Base-by-base conservation (phyloP, 2,113 vertebrate genomes). In the Cranoglanis bouderius region DNA sequence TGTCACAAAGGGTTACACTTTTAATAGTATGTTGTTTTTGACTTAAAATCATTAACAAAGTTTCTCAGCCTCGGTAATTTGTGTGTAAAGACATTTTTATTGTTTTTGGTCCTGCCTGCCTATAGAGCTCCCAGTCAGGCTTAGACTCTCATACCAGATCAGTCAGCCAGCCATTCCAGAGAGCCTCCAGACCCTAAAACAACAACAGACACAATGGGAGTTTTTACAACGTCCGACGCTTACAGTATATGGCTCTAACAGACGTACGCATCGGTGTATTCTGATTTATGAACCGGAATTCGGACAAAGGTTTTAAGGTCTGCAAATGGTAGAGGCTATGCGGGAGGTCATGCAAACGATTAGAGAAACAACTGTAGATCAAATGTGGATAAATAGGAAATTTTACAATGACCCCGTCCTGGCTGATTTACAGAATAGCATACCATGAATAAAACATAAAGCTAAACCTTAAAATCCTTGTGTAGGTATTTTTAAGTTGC, bases 131-230 rank as follows among this genome's bases (percentile, higher is more conserved):
- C 72, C 82, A 74, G 86, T 91, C 85, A 75, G 80, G 85, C 85
- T 70, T 83, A 63, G 53, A 32, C 46, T 87, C 80, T 90, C 80
- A 78, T 81, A 43, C 67, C 35, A 49, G 59, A 59, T 86, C 80
- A 80, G 75, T 53, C 78, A 59, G 78, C 49, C 90, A 46, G 74
- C 46, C 75, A 35, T 83, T 89, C 83, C 84, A 89, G 55, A 89
- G 75, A 84, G 77, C 83, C 78, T 86, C 88, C 75, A 89, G 88
- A 88, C 89, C 35, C 74, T 88, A 87, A 74, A 80, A 84, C 81
- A 91, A 90, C 84, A 91, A 90, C 49, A 55, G 51, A 88, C 80
- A 91, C 86, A 88, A 89, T 88, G 86, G 57, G 63, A 84, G 86
- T 88, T 67, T 88, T 85, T 88, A 83, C 84, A 91, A 38, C 59